Base-by-base conservation (phyloP, 1,140 invertebrate species). In the Stegodyphus dumicola region DNA sequence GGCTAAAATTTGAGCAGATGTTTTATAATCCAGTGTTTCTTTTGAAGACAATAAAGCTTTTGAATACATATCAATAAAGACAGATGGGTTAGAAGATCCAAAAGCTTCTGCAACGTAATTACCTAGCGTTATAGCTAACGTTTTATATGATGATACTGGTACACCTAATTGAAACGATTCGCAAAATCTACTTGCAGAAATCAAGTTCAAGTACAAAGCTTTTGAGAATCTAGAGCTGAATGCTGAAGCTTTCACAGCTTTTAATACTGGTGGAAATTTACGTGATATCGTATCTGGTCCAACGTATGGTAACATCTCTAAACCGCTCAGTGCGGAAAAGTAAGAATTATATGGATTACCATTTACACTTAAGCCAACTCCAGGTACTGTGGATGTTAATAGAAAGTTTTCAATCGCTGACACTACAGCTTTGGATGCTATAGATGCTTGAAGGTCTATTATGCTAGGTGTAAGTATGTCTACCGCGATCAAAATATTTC, bases 261-360 rank as follows among this genome's bases (percentile, higher is more conserved):
- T 85, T 7, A 84, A 7, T 66, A 84, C 56, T 9, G 81, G 81
- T 10, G 81, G 81, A 56, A 75, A 76, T 60, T 76, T 66, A 56
- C 81, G 60, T 6, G 81, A 76, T 53, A 84, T 48, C 15, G 81
- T 73, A 69, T 85, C 81, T 15, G 81, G 73, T 10, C 81, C 81
- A 6, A 85, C 81, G 17, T 85, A 85, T 3, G 81, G 81, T 60
- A 85, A 18, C 64, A 76, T 77, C 70, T 77, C 81, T 56, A 85
- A 77, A 5, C 81, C 81, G 73, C 66, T 85, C 51, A 85, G 56
- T 18, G 77, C 33, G 2, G 81, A 76, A 15, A 76, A 85, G 51
- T 85, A 85, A 7, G 81, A 85, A 13, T 85, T 85, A 13, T 85
- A 85, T 1, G 81, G 74, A 77, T 85, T 85, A 64, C 15, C 69